Conservation (phyloP, 2,113 vertebrate species). For the Oryzias curvinotus region DNA sequence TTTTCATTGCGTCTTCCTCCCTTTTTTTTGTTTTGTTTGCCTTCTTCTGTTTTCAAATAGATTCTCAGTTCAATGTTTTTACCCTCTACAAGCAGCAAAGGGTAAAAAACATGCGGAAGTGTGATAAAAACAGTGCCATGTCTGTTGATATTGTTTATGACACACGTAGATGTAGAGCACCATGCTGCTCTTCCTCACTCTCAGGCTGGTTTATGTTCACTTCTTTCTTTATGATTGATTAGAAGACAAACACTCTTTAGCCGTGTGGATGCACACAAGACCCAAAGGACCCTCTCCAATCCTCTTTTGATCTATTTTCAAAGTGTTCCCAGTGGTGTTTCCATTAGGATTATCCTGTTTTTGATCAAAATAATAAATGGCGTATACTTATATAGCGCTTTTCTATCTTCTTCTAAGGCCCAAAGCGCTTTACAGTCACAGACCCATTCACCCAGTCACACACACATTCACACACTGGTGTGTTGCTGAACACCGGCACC, state of each 20-base stretch:
- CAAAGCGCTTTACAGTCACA: no score
- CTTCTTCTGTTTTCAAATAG: conserved; percentile 63
- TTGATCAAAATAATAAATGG: no score
- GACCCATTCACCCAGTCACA: no score
- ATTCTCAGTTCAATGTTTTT: conserved; percentile 49
- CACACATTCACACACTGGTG: no score
- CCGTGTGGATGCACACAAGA: conserved; percentile 22
- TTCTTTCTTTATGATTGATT: conserved; percentile 59
- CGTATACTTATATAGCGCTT: no score
- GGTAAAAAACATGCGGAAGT: conserved; percentile 48
- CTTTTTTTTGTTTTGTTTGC: conserved; percentile 50
- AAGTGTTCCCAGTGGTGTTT: no score
- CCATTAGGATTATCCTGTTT: no score
- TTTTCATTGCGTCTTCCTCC: conserved; percentile 63
- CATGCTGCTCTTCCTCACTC: conserved; percentile 28
- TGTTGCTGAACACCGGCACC: no score
- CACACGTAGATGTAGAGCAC: background rate
- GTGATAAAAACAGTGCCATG: conserved; percentile 60
- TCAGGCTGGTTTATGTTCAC: conserved; percentile 45
- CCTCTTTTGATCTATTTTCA: no score
- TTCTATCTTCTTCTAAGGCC: no score
- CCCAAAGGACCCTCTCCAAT: no score
- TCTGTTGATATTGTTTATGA: conserved; percentile 56
- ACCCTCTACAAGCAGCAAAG: conserved; percentile 40
- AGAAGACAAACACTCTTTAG: conserved; percentile 34